phyloP scores from a whole-genome alignment of 2,113 vertebrate genomes.

The Daphoenositta chrysoptera region DNA sequence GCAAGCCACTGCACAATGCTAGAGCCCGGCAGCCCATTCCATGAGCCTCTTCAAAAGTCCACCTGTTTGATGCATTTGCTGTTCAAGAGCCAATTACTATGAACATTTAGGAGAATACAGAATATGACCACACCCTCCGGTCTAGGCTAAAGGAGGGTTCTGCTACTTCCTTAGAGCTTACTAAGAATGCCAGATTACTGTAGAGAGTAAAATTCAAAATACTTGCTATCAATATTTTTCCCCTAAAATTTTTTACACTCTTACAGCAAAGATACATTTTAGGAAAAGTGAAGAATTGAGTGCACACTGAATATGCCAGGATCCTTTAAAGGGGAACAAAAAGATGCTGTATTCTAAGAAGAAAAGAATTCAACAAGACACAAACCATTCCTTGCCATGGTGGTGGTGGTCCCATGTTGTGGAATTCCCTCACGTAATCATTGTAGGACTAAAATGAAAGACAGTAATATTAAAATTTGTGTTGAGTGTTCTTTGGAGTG shows the following conservation, averaged over 20 bases:
- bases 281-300: not conserved
- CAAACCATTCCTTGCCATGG: slow-evolving; percentile 98
- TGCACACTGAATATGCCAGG: not conserved
- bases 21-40: not conserved
- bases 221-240: not conserved
- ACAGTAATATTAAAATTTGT: slow-evolving; percentile 53
- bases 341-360: not conserved
- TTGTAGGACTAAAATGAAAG: slow-evolving; percentile 90
- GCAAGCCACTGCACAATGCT: not conserved
- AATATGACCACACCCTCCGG: not conserved
- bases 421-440: slow-evolving; percentile 98
- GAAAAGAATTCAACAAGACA: slow-evolving; percentile 53
- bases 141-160: not conserved
- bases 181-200: not conserved
- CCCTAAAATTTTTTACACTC: not conserved
- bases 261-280: not conserved
- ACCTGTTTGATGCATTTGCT: not conserved
- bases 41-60: not conserved
- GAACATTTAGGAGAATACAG: not conserved
- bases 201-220: not conserved
- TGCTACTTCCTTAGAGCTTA: not conserved
- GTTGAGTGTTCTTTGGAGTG: not conserved
- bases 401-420: slow-evolving; percentile 93
- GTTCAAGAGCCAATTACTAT: not conserved
- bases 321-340: not conserved